Conservation (phyloP, 2,113 vertebrate genomes). For the Copsychus sechellarum region DNA sequence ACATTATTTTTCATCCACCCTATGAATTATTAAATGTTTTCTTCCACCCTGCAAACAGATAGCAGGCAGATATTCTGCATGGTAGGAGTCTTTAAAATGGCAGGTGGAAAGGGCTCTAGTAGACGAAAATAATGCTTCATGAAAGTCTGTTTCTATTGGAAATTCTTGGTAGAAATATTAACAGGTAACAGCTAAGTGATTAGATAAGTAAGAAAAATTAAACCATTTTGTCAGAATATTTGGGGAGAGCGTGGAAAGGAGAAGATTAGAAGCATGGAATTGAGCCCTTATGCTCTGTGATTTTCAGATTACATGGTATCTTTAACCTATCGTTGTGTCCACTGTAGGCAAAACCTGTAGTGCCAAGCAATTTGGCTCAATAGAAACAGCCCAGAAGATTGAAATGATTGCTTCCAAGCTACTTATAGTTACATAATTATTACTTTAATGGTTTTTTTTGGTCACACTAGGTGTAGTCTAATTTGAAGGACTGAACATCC, state of each 20-base stretch:
- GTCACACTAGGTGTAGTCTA: neutral
- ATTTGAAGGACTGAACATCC: neutral
- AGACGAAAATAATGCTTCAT: neutral
- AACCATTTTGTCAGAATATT: neutral
- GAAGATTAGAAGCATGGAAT: neutral
- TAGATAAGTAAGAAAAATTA: neutral
- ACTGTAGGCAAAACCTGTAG: neutral
- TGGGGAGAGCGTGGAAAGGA: fast-evolving
- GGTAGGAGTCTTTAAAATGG: neutral
- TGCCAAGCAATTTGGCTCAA: neutral
- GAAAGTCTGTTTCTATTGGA: neutral
- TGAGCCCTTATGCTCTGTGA: neutral
- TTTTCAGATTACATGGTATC: neutral
- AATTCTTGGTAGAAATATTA: neutral
- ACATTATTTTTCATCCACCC: neutral
- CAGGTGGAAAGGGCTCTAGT: neutral
- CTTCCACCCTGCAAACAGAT: neutral
- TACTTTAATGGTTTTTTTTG: neutral
- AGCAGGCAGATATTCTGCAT: neutral
- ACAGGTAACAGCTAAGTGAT: neutral
- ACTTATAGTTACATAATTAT: neutral
- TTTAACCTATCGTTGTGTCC: neutral
- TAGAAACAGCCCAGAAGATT: neutral
- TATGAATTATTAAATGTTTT: conserved; percentile 27
- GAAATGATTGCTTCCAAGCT: neutral